A percentile compares a stretch with the other conserved stretches of the same genome.
These are phyloP conservation scores for Ischnura elegans DNA, from an alignment of 2,888 invertebrate genomes.

Conservation along the genomic window DNA sequence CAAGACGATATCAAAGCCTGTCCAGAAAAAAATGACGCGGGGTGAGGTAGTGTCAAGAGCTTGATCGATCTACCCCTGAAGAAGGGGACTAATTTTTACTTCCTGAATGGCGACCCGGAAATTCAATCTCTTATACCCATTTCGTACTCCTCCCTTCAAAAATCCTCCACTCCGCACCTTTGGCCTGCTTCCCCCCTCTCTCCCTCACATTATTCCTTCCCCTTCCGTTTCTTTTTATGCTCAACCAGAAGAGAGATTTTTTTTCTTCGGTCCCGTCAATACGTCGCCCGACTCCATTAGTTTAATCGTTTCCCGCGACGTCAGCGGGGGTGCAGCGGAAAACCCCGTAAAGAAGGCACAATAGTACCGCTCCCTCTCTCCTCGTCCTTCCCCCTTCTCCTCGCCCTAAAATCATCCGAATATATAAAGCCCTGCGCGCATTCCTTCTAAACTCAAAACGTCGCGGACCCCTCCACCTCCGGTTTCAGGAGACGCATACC, in stretches of 20 bases:
- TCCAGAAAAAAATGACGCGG: not conserved
- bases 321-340: not conserved
- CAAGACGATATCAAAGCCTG: not conserved
- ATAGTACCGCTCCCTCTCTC: not conserved
- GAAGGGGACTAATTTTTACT: not conserved
- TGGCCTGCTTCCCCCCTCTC: not conserved
- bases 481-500: too few species aligned
- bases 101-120: not conserved
- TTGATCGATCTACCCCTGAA: not conserved
- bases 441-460: not conserved
- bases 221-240: not conserved
- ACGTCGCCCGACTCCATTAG: conserved; percentile 31
- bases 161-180: not conserved
- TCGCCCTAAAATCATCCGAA: not conserved
- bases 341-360: not conserved
- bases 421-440: not conserved
- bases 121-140: not conserved
- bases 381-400: not conserved
- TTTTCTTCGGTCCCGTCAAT: not conserved
- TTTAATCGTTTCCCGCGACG: conserved; percentile 5
- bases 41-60: not conserved
- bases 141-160: not conserved
- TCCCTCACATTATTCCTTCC: not conserved
- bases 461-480: not conserved
- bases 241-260: not conserved